These are phyloP conservation scores for Polydrusus cervinus DNA, from an alignment of 2,888 invertebrate species.

Conservation along the genomic window DNA sequence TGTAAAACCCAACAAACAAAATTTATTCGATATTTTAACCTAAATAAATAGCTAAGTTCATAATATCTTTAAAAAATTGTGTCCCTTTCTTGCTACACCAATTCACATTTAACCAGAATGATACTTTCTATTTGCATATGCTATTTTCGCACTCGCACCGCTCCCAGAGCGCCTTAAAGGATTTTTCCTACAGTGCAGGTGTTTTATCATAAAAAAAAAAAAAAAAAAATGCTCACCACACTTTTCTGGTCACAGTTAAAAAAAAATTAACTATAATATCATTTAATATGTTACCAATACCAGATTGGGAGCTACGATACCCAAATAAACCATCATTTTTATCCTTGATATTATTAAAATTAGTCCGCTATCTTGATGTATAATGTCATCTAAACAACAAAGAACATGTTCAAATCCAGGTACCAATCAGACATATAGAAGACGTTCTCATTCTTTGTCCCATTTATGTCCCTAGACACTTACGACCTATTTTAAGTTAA, in stretches of 20 bases:
- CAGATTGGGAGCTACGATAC: background rate
- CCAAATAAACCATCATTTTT: background rate
- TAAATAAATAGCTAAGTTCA: no score
- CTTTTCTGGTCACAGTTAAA: background rate
- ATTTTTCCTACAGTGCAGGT: no score
- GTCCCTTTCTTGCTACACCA: no score
- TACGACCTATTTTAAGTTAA: constrained; percentile 33
- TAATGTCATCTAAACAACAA: constrained; percentile 33
- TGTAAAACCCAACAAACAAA: no score
- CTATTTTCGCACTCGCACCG: no score
- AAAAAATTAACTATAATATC: background rate
- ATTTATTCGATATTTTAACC: no score
- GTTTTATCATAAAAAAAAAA: no score
- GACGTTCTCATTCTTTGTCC: constrained; percentile 45
- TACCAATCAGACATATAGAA: constrained; percentile 29
- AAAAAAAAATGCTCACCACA: no score
- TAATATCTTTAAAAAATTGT: no score
- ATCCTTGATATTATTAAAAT: constrained; percentile 25
- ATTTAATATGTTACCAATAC: background rate
- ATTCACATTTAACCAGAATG: no score
- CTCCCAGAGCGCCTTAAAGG: no score
- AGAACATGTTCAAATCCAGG: constrained; percentile 34
- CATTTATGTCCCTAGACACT: constrained; percentile 33
- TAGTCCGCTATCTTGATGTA: constrained; percentile 27
- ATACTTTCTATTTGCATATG: no score